Evolutionary conservation across 64 coral and sea anemone genomes (phyloP), one percentile per base, ranked within the genome.

Genomic region (Montipora sp.): DNA sequence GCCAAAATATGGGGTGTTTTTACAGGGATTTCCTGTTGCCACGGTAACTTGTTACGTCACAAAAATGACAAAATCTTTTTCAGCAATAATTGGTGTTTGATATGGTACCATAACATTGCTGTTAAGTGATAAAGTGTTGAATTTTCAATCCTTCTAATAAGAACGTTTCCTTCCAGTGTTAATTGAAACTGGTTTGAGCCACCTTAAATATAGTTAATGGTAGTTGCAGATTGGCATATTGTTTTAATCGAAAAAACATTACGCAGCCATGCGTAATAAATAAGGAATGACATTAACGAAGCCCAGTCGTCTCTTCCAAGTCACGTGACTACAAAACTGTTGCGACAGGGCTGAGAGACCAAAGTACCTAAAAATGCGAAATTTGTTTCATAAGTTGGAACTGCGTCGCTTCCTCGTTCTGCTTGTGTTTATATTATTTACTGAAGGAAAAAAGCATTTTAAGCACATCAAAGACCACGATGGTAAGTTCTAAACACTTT

Each of bases 281-380:
- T 85, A 68, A 83, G 61, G 60, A 67, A 83, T 65, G 12, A 12
- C 14, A 47, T 23, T 45, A 43, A 72, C 46, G 65, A 72, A 72
- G 22, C 47, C 53, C 16, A 72, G 14, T 27, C 80, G 10, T 47
- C 8, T n/a, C 3, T 12, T 85, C 9, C 18, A 1, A 10, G 47
- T 85, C 82, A 85, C 82, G 82, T 85, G 82, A 85, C 65, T 7
- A 44, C 19, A 8, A 27, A 71, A 83, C 59, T 45, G 80, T 19
- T 27, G 27, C 59, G 60, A 66, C 80, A 12, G 43, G 68, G n/a
- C 45, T 7, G 44, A 8, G 59, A 15, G 65, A 72, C 47, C 61
- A 12, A 85, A 71, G 8, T 50, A 43, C 47, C 8, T 71, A 49
- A 83, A 85, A 72, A 85, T 85, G 82, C 60, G 16, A 71, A 19